These are phyloP conservation scores for Yponomeuta sedellus DNA, from an alignment of 2,888 invertebrate genomes.

Conservation along the genomic window DNA sequence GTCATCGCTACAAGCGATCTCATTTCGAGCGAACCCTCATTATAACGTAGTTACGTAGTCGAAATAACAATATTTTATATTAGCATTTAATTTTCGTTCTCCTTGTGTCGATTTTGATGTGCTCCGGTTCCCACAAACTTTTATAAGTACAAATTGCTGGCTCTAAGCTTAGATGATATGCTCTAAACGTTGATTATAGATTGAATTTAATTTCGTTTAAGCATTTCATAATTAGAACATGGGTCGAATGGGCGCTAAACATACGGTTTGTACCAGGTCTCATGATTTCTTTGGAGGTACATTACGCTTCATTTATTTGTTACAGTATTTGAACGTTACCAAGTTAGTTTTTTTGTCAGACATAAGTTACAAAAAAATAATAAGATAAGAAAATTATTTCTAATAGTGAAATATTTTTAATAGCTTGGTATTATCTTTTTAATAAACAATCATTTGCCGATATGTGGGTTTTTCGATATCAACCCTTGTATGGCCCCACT, in stretches of 20 bases:
- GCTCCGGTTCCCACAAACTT: constrained; percentile 46
- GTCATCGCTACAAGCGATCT: constrained; percentile 64
- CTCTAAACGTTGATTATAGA: constrained; percentile 12
- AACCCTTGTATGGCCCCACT: too few relatives aligned
- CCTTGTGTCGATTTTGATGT: constrained; percentile 40
- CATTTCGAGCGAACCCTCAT: constrained; percentile 55
- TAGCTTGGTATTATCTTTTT: too few relatives aligned
- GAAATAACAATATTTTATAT: constrained; percentile 65
- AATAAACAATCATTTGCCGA: too few relatives aligned
- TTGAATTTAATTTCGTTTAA: constrained; percentile 13
- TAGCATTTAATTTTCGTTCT: constrained; percentile 73
- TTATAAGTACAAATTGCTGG: constrained; percentile 38
- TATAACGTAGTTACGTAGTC: constrained; percentile 69
- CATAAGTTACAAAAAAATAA: too few relatives aligned
- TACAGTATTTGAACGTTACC: too few relatives aligned
- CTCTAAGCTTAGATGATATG: constrained; percentile 32
- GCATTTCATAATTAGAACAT: constrained; percentile 14
- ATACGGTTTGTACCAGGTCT: neutral
- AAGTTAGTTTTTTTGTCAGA: too few relatives aligned
- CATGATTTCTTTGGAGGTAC: neutral
- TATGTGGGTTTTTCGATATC: too few relatives aligned
- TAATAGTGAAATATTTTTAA: too few relatives aligned
- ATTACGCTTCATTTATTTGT: too few relatives aligned
- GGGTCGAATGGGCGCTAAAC: neutral
- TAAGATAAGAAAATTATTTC: too few relatives aligned